Conservation (phyloP, 1,140 invertebrate species). For the Trichogramma pretiosum region DNA sequence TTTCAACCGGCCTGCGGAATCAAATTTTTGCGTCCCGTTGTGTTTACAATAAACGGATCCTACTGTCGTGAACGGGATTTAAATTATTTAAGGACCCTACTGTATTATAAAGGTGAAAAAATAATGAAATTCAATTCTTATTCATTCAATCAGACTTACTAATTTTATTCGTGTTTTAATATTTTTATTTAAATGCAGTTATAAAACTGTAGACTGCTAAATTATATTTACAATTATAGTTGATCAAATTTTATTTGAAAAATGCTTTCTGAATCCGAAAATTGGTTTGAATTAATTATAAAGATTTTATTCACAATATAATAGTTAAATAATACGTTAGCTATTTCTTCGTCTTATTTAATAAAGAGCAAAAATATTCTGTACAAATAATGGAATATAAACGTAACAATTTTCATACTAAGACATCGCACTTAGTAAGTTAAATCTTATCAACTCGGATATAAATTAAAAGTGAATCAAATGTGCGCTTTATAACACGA, state of each 20-base stretch:
- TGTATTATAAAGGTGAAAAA: too few relatives aligned
- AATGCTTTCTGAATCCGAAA: not conserved
- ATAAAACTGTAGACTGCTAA: conserved; percentile 6
- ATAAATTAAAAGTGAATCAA: too few relatives aligned
- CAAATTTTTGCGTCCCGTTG: too few relatives aligned
- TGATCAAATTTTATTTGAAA: not conserved
- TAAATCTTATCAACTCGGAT: not conserved
- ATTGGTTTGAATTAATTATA: not conserved
- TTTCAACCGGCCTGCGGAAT: too few relatives aligned
- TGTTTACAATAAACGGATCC: too few relatives aligned
- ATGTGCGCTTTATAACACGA: too few relatives aligned
- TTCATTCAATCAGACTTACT: not conserved
- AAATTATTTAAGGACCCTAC: too few relatives aligned
- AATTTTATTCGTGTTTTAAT: not conserved
- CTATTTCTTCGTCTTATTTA: too few relatives aligned
- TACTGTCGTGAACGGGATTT: too few relatives aligned
- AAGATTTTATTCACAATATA: not conserved
- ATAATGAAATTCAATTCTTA: not conserved
- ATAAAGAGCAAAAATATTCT: too few relatives aligned
- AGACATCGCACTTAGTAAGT: not conserved
- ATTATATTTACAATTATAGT: conserved; percentile 3
- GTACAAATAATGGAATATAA: not conserved
- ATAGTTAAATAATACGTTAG: not conserved
- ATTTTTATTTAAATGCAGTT: not conserved
- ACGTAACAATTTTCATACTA: not conserved